phyloP scores from a whole-genome alignment of 2,113 vertebrate species.

The Limnothrissa miodon region DNA sequence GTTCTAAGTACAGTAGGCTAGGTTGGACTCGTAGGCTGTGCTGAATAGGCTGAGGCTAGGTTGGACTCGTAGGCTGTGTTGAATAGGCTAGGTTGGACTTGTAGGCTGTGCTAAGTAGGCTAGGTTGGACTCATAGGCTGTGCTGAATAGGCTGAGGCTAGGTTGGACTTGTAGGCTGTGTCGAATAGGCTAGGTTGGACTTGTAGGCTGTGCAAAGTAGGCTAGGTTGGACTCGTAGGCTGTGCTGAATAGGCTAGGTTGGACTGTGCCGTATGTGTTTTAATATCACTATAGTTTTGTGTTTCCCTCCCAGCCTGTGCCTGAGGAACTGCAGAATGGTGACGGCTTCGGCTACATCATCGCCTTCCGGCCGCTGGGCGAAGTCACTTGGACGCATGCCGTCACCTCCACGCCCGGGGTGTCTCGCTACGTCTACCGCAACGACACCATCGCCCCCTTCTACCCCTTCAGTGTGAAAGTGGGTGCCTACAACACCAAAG shows the following conservation, averaged over 20 bases:
- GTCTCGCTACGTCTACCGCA: slow-evolving; percentile 83
- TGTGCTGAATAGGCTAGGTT: slow-evolving; percentile 19
- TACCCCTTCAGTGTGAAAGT: slow-evolving; percentile 90
- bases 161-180: slow-evolving; percentile 43
- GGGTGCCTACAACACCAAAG: slow-evolving; percentile 91
- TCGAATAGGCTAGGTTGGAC: slow-evolving; percentile 75
- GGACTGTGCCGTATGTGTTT: slow-evolving; percentile 67
- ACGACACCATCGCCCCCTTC: slow-evolving; percentile 88
- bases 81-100: slow-evolving; percentile 52
- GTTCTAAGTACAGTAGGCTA: slow-evolving; percentile 64
- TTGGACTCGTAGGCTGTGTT: slow-evolving; percentile 20
- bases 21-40: neutral
- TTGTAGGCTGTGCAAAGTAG: slow-evolving; percentile 44
- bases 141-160: neutral
- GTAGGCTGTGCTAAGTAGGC: neutral
- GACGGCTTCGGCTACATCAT: slow-evolving; percentile 94
- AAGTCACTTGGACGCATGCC: slow-evolving; percentile 86
- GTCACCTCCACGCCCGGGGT: slow-evolving; percentile 84
- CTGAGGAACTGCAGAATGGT: slow-evolving; percentile 92
- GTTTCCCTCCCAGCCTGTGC: slow-evolving; percentile 83
- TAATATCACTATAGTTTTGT: slow-evolving; percentile 78
- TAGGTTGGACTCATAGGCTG: slow-evolving; percentile 28
- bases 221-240: slow-evolving; percentile 37
- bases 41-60: neutral
- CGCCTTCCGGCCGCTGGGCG: slow-evolving; percentile 84